Percentiles rank a stretch among this genome's conserved stretches.
phyloP scores from a whole-genome alignment of 2,888 invertebrate genomes.

The Eustalomyia histrio region DNA sequence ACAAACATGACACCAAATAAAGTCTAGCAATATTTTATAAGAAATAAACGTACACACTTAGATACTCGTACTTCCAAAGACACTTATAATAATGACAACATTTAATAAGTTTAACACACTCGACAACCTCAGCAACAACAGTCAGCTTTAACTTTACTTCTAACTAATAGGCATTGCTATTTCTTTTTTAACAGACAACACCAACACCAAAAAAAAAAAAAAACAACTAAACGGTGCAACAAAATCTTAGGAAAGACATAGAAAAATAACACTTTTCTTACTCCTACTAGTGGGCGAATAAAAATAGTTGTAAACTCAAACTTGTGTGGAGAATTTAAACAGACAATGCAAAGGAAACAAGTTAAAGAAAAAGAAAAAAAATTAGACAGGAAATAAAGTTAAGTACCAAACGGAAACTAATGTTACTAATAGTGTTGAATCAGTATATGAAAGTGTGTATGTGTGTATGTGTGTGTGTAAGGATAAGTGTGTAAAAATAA shows the following conservation, averaged over 20 bases:
- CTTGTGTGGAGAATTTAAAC: slow-evolving; percentile 25
- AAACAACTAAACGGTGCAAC: slow-evolving; percentile 22
- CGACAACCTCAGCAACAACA: slow-evolving; percentile 25
- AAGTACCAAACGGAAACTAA: slow-evolving; percentile 64
- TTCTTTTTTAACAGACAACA: background rate
- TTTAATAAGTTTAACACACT: slow-evolving; percentile 58
- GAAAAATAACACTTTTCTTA: too few species aligned
- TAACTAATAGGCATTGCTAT: slow-evolving; percentile 56
- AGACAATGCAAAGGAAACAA: slow-evolving; percentile 31
- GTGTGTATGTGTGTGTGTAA: slow-evolving; percentile 9
- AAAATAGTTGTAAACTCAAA: background rate
- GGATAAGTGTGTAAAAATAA: slow-evolving; percentile 23
- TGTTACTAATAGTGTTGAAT: slow-evolving; percentile 57
- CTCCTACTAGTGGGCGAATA: background rate
- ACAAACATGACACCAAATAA: slow-evolving; percentile 55
- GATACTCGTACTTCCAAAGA: background rate
- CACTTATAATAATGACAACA: slow-evolving; percentile 51
- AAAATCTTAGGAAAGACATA: background rate
- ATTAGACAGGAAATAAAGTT: slow-evolving; percentile 60
- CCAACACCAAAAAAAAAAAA: too few species aligned
- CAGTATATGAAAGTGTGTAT: background rate
- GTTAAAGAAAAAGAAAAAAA: background rate
- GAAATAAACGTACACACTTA: slow-evolving; percentile 15
- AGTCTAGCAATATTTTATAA: slow-evolving; percentile 56
- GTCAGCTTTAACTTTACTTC: slow-evolving; percentile 35